A percentile compares a stretch with the other conserved stretches of the same genome.
Conservation (phyloP, 1,140 invertebrate genomes). For the Cephus cinctus region DNA sequence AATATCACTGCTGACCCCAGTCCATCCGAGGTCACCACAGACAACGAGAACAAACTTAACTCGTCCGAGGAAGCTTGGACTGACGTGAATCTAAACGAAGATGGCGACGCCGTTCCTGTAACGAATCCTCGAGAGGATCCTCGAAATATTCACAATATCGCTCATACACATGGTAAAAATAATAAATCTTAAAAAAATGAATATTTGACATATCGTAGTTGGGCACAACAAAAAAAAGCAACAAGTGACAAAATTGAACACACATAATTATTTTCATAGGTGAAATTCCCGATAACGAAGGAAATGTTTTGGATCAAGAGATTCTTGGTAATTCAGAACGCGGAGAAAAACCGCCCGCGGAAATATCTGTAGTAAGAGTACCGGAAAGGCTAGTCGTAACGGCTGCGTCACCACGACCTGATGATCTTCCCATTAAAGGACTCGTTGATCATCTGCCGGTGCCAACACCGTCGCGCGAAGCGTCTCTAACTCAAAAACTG, state of each 20-base stretch:
- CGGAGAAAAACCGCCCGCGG: slow-evolving; percentile 68
- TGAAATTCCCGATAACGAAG: slow-evolving; percentile 55
- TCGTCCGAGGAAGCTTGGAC: slow-evolving; percentile 83
- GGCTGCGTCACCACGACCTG: slow-evolving; percentile 59
- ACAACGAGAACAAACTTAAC: slow-evolving; percentile 63
- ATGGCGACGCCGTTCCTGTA: slow-evolving; percentile 61
- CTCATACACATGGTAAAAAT: slow-evolving; percentile 52
- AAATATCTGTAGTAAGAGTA: slow-evolving; percentile 73
- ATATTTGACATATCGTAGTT: background rate
- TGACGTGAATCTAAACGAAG: slow-evolving; percentile 87
- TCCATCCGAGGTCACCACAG: slow-evolving; percentile 50
- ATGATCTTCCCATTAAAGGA: slow-evolving; percentile 69
- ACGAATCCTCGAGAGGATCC: slow-evolving; percentile 64
- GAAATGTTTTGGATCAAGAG: slow-evolving; percentile 53
- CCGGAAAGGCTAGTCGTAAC: slow-evolving; percentile 58
- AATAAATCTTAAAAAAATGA: background rate
- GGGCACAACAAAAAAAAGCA: no score
- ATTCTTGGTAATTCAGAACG: slow-evolving; percentile 57
- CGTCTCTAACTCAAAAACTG: slow-evolving; percentile 88
- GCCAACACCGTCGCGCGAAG: slow-evolving; percentile 78
- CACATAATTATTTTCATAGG: slow-evolving; percentile 27
- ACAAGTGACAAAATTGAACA: no score
- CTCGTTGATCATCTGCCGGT: slow-evolving; percentile 69
- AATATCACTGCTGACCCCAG: slow-evolving; percentile 48
- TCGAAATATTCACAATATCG: slow-evolving; percentile 61